Conservation (phyloP, 1,140 invertebrate species). For the Philotrypesis tridentata region DNA sequence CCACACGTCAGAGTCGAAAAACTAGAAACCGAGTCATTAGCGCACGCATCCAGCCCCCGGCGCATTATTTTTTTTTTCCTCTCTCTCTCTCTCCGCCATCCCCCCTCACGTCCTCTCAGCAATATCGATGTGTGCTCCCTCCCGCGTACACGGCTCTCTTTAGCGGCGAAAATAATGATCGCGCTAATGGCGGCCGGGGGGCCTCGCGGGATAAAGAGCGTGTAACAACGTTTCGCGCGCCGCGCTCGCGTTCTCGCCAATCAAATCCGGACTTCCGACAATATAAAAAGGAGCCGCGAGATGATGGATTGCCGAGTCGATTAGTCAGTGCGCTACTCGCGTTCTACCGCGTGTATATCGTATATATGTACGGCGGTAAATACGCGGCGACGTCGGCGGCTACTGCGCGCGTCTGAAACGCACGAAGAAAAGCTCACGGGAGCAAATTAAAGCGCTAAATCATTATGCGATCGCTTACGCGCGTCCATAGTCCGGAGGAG, state of each 20-base stretch:
- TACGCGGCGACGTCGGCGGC: no score
- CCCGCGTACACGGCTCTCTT: background rate
- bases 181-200: constrained; percentile 5
- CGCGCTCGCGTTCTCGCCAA: background rate
- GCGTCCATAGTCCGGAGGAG: background rate
- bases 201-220: background rate
- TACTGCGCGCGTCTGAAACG: no score
- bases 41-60: no score
- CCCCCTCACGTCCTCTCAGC: no score
- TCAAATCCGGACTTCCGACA: constrained; percentile 25
- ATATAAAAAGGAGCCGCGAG: background rate
- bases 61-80: background rate
- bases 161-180: background rate
- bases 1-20: background rate
- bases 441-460: constrained; percentile 31
- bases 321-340: background rate
- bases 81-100: background rate
- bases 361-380: no score
- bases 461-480: background rate
- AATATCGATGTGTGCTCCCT: background rate
- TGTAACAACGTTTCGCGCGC: background rate
- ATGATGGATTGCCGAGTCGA: constrained; percentile 27
- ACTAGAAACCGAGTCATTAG: background rate
- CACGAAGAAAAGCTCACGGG: background rate
- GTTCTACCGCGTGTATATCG: background rate